Evolutionary conservation across 2,113 vertebrate genomes (phyloP).

Genomic region (Orthonyx spaldingii): DNA sequence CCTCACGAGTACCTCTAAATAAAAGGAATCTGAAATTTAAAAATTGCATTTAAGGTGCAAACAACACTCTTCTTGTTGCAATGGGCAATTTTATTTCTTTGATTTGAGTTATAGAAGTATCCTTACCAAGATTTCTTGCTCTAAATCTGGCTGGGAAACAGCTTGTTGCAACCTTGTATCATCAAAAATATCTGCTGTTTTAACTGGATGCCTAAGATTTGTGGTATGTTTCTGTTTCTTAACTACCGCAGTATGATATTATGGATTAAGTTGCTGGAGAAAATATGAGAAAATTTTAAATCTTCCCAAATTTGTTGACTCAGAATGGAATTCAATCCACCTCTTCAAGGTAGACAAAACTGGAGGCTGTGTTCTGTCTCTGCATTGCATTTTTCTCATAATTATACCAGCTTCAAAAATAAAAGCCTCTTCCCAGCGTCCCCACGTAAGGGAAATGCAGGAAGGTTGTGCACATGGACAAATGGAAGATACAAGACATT

Average conservation of each 20-base stretch:
- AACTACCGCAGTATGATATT: background rate
- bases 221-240: background rate
- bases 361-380: background rate
- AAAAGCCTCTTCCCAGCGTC: background rate
- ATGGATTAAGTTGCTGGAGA: background rate
- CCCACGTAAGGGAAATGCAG: background rate
- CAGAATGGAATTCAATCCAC: background rate
- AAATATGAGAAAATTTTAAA: background rate
- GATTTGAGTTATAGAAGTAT: background rate
- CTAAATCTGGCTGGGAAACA: background rate
- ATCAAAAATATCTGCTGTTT: background rate
- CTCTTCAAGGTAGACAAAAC: background rate
- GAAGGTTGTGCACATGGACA: background rate
- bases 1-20: background rate
- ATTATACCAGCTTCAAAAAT: background rate
- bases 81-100: background rate
- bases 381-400: background rate
- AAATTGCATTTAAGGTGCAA: background rate
- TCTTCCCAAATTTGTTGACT: background rate
- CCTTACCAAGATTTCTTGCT: background rate
- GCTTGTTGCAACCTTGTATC: background rate
- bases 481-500: background rate
- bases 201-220: background rate
- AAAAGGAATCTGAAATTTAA: background rate
- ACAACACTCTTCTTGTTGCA: background rate